Conservation (phyloP, 2,113 vertebrate genomes). For the Tachysurus fulvidraco region DNA sequence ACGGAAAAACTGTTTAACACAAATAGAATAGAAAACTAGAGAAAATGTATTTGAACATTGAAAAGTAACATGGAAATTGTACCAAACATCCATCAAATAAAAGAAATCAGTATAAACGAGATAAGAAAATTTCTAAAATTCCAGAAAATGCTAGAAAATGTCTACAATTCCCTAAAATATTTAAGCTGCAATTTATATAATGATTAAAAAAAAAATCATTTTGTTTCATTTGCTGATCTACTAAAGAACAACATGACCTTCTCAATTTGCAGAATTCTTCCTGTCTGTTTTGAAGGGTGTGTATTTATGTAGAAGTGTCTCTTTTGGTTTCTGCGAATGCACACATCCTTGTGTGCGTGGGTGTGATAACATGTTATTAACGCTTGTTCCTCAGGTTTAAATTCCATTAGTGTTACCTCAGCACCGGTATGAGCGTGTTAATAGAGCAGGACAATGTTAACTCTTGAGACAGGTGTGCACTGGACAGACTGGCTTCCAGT, state of each 20-base stretch:
- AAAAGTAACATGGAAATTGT: not conserved
- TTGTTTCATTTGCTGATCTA: not conserved
- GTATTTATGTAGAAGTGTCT: conserved; percentile 10
- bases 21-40: not conserved
- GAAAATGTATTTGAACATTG: not conserved
- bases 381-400: conserved; percentile 9
- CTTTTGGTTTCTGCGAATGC: not conserved
- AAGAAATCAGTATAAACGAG: not conserved
- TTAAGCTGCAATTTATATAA: not conserved
- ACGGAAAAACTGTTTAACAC: not conserved
- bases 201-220: not conserved
- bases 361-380: conserved; percentile 27
- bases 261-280: not conserved
- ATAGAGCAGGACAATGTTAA: not conserved
- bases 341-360: not conserved
- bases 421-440: not conserved
- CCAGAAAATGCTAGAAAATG: too few species aligned
- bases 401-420: conserved; percentile 18
- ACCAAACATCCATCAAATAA: too few species aligned
- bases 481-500: conserved; percentile 40
- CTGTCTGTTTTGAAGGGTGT: conserved; percentile 11
- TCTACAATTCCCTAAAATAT: too few species aligned
- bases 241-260: not conserved
- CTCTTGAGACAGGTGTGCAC: conserved; percentile 18
- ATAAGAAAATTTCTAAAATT: too few species aligned